These are phyloP conservation scores for Dendrolimus kikuchii DNA, from an alignment of 1,140 invertebrate genomes.

Conservation along the genomic window DNA sequence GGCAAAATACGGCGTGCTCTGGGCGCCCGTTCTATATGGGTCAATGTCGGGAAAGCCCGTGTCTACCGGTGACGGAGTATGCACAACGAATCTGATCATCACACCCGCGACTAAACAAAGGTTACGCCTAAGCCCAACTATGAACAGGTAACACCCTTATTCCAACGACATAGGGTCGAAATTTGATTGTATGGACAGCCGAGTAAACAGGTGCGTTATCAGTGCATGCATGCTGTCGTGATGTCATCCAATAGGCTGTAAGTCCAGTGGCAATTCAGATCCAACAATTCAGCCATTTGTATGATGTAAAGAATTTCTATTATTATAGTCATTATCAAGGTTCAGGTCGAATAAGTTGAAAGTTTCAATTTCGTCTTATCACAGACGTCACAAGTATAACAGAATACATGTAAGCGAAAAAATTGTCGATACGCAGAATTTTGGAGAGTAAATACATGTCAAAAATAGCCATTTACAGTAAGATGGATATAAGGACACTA, in stretches of 20 bases:
- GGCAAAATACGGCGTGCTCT: slow-evolving; percentile 72
- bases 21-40: slow-evolving; percentile 73
- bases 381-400: too few species aligned
- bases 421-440: too few species aligned
- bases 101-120: slow-evolving; percentile 66
- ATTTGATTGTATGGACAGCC: slow-evolving; percentile 8
- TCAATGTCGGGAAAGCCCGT: slow-evolving; percentile 76
- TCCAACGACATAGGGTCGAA: slow-evolving; percentile 30
- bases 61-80: slow-evolving; percentile 71
- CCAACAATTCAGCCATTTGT: too few species aligned
- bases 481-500: slow-evolving; percentile 52
- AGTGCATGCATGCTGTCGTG: not conserved
- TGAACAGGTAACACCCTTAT: slow-evolving; percentile 29
- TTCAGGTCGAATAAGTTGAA: too few species aligned
- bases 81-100: slow-evolving; percentile 72
- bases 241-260: not conserved
- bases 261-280: too few species aligned
- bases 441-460: not conserved
- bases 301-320: too few species aligned
- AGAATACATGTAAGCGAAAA: too few species aligned
- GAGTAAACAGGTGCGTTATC: slow-evolving; percentile 3
- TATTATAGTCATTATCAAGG: too few species aligned
- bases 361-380: too few species aligned
- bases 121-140: slow-evolving; percentile 34
- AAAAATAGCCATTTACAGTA: not conserved